A percentile compares a stretch with the other conserved stretches of the same genome.
phyloP scores from a whole-genome alignment of 2,797 vertebrate species.

The Lepilemur septentrionalis region DNA sequence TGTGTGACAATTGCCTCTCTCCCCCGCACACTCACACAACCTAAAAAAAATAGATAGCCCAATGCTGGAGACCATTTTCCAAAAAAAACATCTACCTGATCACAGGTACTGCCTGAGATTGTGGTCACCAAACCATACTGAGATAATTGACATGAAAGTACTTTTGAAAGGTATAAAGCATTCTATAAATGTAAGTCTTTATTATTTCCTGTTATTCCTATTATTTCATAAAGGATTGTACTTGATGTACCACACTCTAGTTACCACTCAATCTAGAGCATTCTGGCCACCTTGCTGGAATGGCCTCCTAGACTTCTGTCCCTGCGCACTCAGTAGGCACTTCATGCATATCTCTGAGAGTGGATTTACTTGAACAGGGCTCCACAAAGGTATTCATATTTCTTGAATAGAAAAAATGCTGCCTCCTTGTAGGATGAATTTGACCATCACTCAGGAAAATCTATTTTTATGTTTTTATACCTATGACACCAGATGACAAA shows the following conservation, averaged over 20 bases:
- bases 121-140: slow-evolving; percentile 16
- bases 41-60: slow-evolving; percentile 23
- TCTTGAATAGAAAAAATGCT: not conserved
- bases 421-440: not conserved
- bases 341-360: not conserved
- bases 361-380: not conserved
- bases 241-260: not conserved
- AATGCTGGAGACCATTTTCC: slow-evolving; percentile 41
- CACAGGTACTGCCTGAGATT: slow-evolving; percentile 35
- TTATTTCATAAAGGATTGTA: not conserved
- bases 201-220: slow-evolving; percentile 54
- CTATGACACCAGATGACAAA: not conserved
- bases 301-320: not conserved
- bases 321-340: not conserved
- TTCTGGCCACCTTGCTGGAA: not conserved
- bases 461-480: not conserved
- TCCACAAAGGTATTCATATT: not conserved
- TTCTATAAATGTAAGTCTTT: slow-evolving; percentile 66
- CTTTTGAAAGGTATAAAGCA: slow-evolving; percentile 55
- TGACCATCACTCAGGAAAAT: not conserved
- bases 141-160: slow-evolving; percentile 59
- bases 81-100: slow-evolving; percentile 65
- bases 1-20: not conserved
- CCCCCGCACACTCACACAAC: not conserved
- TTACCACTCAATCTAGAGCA: not conserved